These are phyloP conservation scores for Agrypnia vestita DNA, from an alignment of 1,140 invertebrate genomes.

Conservation along the genomic window DNA sequence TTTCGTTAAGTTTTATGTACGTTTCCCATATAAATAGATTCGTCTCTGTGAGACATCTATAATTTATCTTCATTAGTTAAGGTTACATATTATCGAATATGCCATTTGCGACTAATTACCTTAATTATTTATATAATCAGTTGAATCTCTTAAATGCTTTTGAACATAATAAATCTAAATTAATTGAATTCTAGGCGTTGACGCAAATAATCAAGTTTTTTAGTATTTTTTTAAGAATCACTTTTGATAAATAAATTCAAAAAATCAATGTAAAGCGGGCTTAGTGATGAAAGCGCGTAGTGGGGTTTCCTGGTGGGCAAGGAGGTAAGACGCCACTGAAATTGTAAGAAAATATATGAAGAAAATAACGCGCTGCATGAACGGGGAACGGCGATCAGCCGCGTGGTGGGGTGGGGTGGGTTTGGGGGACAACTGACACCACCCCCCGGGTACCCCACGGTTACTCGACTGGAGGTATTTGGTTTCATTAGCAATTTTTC, in stretches of 20 bases:
- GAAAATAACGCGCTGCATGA: constrained; percentile 21
- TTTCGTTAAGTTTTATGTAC: no score
- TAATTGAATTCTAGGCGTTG: neutral
- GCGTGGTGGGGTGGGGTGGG: neutral
- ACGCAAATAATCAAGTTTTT: neutral
- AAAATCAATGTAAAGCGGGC: neutral
- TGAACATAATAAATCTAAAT: neutral
- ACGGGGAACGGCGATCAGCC: constrained; percentile 2
- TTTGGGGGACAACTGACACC: neutral
- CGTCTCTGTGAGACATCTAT: no score
- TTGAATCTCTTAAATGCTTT: no score
- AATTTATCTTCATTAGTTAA: no score
- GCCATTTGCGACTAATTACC: no score
- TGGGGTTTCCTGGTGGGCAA: neutral
- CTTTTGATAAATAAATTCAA: neutral
- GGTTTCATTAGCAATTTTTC: constrained; percentile 35
- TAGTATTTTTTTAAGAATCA: neutral
- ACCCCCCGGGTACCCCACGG: neutral
- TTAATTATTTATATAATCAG: no score
- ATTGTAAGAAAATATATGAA: constrained; percentile 25
- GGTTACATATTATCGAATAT: no score
- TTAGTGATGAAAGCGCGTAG: constrained; percentile 11
- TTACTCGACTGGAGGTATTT: constrained; percentile 15
- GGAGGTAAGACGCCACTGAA: constrained; percentile 12
- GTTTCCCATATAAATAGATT: no score